Base-by-base conservation (phyloP, 2,797 vertebrate genomes). In the Aselliscus stoliczkanus region DNA sequence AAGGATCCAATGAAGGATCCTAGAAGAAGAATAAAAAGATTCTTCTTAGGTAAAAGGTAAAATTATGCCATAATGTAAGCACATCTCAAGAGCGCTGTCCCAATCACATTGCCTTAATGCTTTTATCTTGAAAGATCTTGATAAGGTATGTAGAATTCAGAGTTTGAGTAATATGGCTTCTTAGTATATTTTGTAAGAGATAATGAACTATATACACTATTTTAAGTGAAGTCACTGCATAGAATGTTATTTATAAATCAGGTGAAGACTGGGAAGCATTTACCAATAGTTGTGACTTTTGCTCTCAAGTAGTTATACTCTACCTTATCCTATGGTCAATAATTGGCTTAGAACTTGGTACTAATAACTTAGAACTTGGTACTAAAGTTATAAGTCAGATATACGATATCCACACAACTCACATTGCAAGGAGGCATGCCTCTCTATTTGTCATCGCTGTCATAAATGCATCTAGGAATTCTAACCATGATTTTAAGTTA, bases 91-190 rank as follows among this genome's bases (percentile, higher is more conserved):
- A 87, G 15, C 5, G 47, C 15, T 23, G 3, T 52, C 21, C 39
- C 21, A 73, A 47, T 10, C 47, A 12, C 20, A 17, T 47, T 1
- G 20, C n/a, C 6, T 13, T 17, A 23, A 17, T 1, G 17, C 2
- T 79, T 73, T 83, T 82, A 90, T 62, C 52, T 77, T 62, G 20
- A 75, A 75, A 58, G 14, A 64, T 64, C n/a, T 47, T n/a, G 20
- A 76, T 58, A 85, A 34, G 58, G 20, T 4, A 70, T 17, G 21
- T 0, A 1, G 34, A 31, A 8, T 90, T 90, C 50, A n/a, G 34
- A 85, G 54, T 60, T 65, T 58, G 50, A 88, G 34, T 0, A 81
- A 58, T 50, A 85, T n/a, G 23, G 7, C 37, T 58, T 73, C 42
- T 21, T 56, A 34, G 17, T 25, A n/a, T n/a, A 72, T 64, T 89